phyloP scores from a whole-genome alignment of 2,797 vertebrate species.

The Mormyrus hasselquistii region DNA sequence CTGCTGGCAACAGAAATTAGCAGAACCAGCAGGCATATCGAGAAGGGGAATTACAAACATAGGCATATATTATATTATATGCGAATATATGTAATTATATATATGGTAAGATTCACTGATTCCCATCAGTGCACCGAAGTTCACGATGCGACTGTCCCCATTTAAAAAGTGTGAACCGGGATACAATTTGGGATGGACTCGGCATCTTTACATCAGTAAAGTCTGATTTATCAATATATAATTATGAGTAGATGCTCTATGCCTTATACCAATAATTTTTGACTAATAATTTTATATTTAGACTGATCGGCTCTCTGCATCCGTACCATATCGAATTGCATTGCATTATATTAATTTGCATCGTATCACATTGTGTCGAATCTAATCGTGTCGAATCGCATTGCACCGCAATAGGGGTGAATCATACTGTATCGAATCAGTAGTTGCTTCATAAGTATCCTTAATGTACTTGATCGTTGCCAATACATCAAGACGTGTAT shows the following conservation, averaged over 20 bases:
- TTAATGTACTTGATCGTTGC: neutral
- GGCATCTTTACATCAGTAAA: neutral
- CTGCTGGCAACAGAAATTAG: slow-evolving; percentile 68
- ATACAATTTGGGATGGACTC: neutral
- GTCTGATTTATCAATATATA: neutral
- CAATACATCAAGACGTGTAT: neutral
- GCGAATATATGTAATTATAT: slow-evolving; percentile 26
- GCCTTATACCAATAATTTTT: neutral
- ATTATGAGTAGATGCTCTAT: neutral
- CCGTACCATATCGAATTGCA: neutral
- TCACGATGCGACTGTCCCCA: neutral
- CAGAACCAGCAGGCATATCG: slow-evolving; percentile 54
- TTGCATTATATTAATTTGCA: neutral
- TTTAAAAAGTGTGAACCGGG: neutral
- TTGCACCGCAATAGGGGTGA: neutral
- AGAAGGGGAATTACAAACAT: slow-evolving; percentile 39
- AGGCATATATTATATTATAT: slow-evolving; percentile 24
- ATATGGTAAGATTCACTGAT: slow-evolving; percentile 31
- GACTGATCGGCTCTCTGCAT: neutral
- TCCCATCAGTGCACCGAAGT: neutral
- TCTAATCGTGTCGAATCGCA: neutral
- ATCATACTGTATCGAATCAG: neutral
- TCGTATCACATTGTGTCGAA: neutral
- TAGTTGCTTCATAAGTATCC: neutral
- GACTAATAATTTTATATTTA: neutral